Conservation (phyloP, 2,888 invertebrate species). For the Diploptera punctata region DNA sequence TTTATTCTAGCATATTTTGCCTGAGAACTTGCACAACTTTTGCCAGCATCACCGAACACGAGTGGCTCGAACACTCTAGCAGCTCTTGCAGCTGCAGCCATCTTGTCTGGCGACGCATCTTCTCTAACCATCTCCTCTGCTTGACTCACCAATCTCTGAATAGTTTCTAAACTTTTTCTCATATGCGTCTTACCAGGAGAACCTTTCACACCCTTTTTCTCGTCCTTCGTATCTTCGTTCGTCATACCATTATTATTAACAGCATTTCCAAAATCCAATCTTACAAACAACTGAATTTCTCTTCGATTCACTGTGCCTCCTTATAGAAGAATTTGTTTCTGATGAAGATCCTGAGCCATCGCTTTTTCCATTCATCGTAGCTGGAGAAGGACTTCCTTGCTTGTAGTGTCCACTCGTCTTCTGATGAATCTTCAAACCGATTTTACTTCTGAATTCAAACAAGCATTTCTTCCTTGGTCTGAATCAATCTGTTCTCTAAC, state of each 20-base stretch:
- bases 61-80: conserved; percentile 61
- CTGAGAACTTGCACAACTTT: conserved; percentile 56
- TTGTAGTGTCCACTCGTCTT: conserved; percentile 71
- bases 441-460: conserved; percentile 22
- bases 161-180: conserved; percentile 60
- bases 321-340: conserved; percentile 55
- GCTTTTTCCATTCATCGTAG: conserved; percentile 4
- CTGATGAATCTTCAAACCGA: conserved; percentile 61
- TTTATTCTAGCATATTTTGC: conserved; percentile 71
- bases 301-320: neutral
- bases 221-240: too few species aligned
- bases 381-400: conserved; percentile 16
- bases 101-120: conserved; percentile 53
- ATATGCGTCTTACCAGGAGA: conserved; percentile 51
- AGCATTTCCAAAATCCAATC: conserved; percentile 50
- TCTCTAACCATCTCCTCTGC: conserved; percentile 80
- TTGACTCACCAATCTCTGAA: conserved; percentile 77
- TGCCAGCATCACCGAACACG: conserved; percentile 60
- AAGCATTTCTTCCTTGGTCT: conserved; percentile 52
- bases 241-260: too few species aligned
- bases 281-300: conserved; percentile 50
- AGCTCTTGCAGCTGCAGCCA: conserved; percentile 49
- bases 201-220: conserved; percentile 46
- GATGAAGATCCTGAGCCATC: conserved; percentile 30
- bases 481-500: too few species aligned